Base-by-base conservation (phyloP, 2,888 invertebrate genomes). In the Ectropis crepuscularia region DNA sequence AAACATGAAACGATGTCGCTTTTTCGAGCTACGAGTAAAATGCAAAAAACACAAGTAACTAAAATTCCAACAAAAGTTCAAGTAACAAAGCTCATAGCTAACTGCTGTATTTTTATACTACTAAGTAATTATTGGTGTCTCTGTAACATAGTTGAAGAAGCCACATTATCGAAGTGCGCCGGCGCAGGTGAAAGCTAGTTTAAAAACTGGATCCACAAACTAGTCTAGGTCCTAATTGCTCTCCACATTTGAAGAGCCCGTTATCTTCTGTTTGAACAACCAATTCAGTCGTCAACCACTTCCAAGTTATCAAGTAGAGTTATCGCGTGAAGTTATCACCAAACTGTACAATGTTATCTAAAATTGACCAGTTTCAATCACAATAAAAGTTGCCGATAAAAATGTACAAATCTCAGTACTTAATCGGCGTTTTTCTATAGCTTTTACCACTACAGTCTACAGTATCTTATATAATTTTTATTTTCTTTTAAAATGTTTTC, bases 181-280 rank as follows among this genome's bases (percentile, higher is more conserved):
- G 2, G 16, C 5, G 37, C 42, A 42, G 53, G 53, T 53, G 42
- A 57, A 55, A 55, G 43, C 43, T 8, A 45, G 12, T 39, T 11
- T 28, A 41, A 41, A 39, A 57, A 48, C 37, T 42, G 47, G 50
- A 47, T 10, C 16, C 11, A 28, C 10, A 46, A 57, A 48, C 57
- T 10, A 38, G 57, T 48, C 53, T 6, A 8, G 11, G 10, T 12
- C 38, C n/a, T 49, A 50, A 45, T 57, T 41, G 45, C 53, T 49
- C 11, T 45, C 50, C 45, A 42, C 47, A 48, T 57, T 53, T 43
- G 37, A 43, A 38, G 43, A 38, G 43, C 46, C 53, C 54, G 65
- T 53, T 71, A 71, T 68, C 70, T 43, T 38, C 28, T 63, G 49
- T 61, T 62, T 66, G 41, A 65, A 61, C 61, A 46, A 53, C 45